Evolutionary conservation across 2,888 invertebrate genomes (phyloP).

Genomic region (Acanthopleura granulata): DNA sequence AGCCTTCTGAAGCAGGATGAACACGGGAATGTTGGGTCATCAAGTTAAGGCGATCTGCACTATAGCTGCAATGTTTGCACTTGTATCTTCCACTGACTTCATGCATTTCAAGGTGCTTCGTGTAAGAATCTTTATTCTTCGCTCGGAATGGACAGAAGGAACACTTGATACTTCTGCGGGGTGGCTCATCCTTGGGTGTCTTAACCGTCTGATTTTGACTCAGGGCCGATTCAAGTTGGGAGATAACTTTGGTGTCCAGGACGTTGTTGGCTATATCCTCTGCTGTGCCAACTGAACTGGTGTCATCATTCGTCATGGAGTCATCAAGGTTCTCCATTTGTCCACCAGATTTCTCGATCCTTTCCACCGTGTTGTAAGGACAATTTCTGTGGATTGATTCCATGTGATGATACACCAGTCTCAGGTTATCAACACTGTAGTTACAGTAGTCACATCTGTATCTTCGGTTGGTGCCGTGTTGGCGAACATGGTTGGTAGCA

Average conservation of each 20-base stretch:
- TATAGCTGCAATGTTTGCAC: conserved; percentile 52
- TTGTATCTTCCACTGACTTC: conserved; percentile 29
- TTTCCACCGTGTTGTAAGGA: conserved; percentile 16
- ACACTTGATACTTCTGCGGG: conserved; percentile 22
- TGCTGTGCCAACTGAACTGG: not conserved
- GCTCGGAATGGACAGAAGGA: conserved; percentile 33
- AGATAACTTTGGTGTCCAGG: not conserved
- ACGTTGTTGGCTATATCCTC: conserved; percentile 7
- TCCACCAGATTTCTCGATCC: not conserved
- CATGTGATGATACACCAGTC: conserved; percentile 50
- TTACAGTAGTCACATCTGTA: conserved; percentile 56
- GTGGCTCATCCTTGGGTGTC: not conserved
- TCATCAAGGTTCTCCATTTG: not conserved
- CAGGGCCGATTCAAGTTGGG: not conserved
- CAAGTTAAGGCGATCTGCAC: conserved; percentile 41
- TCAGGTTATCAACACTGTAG: conserved; percentile 54
- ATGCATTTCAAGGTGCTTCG: conserved; percentile 19
- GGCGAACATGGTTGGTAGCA: conserved; percentile 47
- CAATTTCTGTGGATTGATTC: conserved; percentile 28
- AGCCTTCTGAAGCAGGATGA: conserved; percentile 39
- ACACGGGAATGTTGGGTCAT: conserved; percentile 48
- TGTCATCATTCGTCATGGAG: not conserved
- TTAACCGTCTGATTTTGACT: conserved; percentile 11
- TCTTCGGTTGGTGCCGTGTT: conserved; percentile 47
- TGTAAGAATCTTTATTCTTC: conserved; percentile 12